Evolutionary conservation across 2,113 vertebrate genomes (phyloP), one percentile per base, ranked within the genome.

Genomic region (Psephotus haematonotus): DNA sequence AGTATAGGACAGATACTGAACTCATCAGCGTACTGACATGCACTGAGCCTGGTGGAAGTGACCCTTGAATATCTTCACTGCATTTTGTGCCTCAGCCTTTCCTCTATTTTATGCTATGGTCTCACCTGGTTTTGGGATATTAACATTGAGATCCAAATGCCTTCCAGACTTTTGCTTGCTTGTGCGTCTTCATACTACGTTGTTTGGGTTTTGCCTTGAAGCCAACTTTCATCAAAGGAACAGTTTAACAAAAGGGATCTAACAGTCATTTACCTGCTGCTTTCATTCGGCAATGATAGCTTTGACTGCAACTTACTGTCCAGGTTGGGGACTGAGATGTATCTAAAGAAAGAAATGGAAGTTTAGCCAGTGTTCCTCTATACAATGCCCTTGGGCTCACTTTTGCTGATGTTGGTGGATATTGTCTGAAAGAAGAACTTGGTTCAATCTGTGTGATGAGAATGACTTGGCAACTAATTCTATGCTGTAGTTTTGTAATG

Each of bases 321-420:
- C 24, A 17, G 46, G 64, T 43, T 44, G 86, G 79, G 72, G n/a
- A 44, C 46, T 70, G 76, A 90, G 69, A 35, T 39, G n/a, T 23
- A 62, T 47, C 82, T 90, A 72, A 95, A 92, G 84, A 90, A 93
- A 84, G 65, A 90, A 90, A 31, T 14, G 29, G 18, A 78, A 65
- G 49, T 68, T 89, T 82, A 83, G 62, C 57, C 68, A 7, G 1
- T 37, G 14, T 59, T 49, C 8, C 59, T 70, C 29, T 52, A 7
- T 71, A 53, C 27, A 43, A 11, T 68, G 65, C 29, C 82, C 79
- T 94, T 95, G 92, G 60, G 50, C 65, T 93, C 47, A 28, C 4
- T 49, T 70, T 59, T 62, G 10, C 7, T 17, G 33, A n/a, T 15
- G 17, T 8, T 70, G 76, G 50, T 88, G 29, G 50, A 53, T 41